Evolutionary conservation across 1,140 invertebrate genomes (phyloP).

Genomic region (Drosophila nikananu): DNA sequence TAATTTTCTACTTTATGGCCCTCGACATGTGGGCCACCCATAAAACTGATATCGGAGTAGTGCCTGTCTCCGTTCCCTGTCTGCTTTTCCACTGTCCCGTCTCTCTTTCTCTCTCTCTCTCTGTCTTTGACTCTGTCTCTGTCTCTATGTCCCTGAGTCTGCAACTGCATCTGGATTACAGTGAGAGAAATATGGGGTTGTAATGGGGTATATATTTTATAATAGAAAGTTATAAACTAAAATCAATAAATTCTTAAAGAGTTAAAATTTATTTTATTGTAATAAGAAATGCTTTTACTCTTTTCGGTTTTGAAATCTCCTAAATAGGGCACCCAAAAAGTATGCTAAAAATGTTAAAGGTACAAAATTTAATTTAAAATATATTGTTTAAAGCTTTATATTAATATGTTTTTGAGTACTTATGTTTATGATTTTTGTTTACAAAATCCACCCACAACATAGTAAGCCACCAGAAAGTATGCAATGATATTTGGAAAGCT

Average conservation of each 20-base stretch:
- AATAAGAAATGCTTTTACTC: background rate
- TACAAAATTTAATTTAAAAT: background rate
- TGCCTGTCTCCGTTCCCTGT: constrained; percentile 47
- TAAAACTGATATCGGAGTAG: constrained; percentile 85
- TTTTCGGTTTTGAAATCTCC: background rate
- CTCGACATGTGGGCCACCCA: constrained; percentile 85
- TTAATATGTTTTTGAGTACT: too few species aligned
- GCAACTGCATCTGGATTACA: constrained; percentile 42
- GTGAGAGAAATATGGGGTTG: background rate
- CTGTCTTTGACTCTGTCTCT: background rate
- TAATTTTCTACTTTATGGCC: constrained; percentile 85
- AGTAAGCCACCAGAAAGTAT: background rate
- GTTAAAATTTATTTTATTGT: background rate
- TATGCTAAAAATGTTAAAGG: background rate
- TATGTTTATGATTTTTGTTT: too few species aligned
- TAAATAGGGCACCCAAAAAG: background rate
- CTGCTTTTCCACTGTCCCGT: background rate
- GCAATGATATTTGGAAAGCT: background rate
- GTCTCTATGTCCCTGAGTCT: constrained; percentile 33
- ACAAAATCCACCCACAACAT: too few species aligned
- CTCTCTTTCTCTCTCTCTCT: background rate
- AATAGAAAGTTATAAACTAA: background rate
- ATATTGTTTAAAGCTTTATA: too few species aligned
- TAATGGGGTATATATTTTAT: background rate
- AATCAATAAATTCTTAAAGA: too few species aligned